Evolutionary conservation across 2,888 invertebrate species (phyloP).

Genomic region (Tricholauxania praeusta): DNA sequence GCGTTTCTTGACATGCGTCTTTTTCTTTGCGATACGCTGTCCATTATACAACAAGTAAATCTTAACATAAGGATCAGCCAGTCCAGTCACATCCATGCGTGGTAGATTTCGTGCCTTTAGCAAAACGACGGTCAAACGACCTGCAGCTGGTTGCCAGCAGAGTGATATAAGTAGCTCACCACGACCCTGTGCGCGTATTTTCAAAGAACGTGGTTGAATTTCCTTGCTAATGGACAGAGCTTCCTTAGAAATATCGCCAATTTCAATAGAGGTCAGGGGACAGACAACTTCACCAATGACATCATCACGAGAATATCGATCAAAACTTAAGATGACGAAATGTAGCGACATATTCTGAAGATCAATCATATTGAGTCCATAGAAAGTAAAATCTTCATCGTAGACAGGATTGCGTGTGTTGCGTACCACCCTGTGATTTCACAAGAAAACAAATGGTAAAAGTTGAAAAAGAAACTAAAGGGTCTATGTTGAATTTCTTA

Average conservation of each 20-base stretch:
- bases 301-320: constrained; percentile 97
- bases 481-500: constrained; percentile 63
- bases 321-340: constrained; percentile 94
- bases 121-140: constrained; percentile 94
- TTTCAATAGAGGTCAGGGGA: constrained; percentile 76
- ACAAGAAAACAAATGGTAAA: neutral
- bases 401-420: constrained; percentile 97
- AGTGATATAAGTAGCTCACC: constrained; percentile 96
- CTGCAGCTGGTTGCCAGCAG: constrained; percentile 98
- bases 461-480: neutral
- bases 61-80: constrained; percentile 97
- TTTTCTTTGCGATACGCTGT: constrained; percentile 98
- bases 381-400: constrained; percentile 99
- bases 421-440: constrained; percentile 80
- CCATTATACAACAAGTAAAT: constrained; percentile 97
- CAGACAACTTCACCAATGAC: constrained; percentile 98
- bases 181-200: constrained; percentile 93
- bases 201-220: constrained; percentile 92
- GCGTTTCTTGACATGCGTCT: constrained; percentile 98
- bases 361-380: constrained; percentile 89
- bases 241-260: constrained; percentile 80
- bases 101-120: constrained; percentile 97
- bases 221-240: constrained; percentile 87
- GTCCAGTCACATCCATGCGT: constrained; percentile 97
- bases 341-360: constrained; percentile 90